These are phyloP conservation scores for Myotis pilosus DNA, from an alignment of 2,797 vertebrate species.

Conservation along the genomic window DNA sequence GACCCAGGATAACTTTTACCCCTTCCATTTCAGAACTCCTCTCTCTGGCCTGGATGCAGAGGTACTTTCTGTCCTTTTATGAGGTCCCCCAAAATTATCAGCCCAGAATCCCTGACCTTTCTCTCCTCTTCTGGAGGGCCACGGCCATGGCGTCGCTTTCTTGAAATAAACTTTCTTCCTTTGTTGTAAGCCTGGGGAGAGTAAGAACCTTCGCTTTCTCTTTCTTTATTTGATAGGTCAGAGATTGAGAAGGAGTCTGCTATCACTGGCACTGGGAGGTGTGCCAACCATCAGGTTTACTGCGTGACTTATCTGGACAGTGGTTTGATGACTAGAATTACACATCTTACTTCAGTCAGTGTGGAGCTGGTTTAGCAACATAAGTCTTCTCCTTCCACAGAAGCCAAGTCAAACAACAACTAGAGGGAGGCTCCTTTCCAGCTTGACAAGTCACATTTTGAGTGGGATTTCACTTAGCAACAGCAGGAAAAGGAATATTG, in stretches of 20 bases:
- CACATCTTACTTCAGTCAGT: not conserved
- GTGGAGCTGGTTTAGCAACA: not conserved
- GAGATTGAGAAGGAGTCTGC: not conserved
- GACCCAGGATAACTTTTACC: not conserved
- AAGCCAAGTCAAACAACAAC: constrained; percentile 40
- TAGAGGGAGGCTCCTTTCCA: constrained; percentile 35
- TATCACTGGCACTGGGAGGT: rapidly evolving
- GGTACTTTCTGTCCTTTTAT: not conserved
- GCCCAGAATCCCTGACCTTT: not conserved
- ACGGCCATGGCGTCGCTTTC: not conserved
- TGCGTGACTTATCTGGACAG: not conserved
- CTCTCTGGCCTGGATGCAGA: not conserved
- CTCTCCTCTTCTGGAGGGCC: not conserved
- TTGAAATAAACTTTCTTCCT: not conserved
- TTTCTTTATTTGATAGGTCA: not conserved
- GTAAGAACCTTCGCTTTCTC: not conserved
- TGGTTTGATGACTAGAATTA: not conserved
- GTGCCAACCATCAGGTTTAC: not conserved
- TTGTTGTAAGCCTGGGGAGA: not conserved
- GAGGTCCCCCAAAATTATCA: not conserved
- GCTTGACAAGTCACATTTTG: constrained; percentile 58
- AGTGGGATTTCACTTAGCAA: not conserved
- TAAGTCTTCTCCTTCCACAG: not conserved
- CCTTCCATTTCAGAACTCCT: not conserved
- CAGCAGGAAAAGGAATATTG: constrained; percentile 59